A percentile compares a stretch with the other conserved stretches of the same genome.
Conservation (phyloP, 2,888 invertebrate genomes). For the Protodeltote pygarga region DNA sequence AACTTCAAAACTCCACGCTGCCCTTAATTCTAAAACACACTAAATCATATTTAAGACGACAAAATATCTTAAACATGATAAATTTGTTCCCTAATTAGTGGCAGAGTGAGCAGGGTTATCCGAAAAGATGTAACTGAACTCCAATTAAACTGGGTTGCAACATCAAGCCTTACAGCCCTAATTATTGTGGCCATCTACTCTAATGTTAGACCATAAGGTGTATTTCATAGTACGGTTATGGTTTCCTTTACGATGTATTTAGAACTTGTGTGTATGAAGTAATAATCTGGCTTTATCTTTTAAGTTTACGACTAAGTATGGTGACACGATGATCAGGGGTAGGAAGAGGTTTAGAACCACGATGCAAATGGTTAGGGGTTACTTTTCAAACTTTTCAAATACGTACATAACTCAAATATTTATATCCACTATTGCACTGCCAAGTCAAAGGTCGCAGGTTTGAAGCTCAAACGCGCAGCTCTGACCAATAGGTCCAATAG, state of each 20-base stretch:
- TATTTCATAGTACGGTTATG: constrained; percentile 20
- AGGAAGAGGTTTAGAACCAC: too few relatives aligned
- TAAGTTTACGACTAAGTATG: too few relatives aligned
- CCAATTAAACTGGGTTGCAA: constrained; percentile 46
- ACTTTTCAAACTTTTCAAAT: too few relatives aligned
- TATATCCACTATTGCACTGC: too few relatives aligned
- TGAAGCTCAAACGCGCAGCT: too few relatives aligned
- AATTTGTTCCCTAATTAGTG: constrained; percentile 47
- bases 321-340: too few relatives aligned
- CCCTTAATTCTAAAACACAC: constrained; percentile 23
- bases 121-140: constrained; percentile 47
- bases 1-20: constrained; percentile 11
- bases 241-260: constrained; percentile 28
- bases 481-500: too few relatives aligned
- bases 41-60: constrained; percentile 44
- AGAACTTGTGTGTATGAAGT: too few relatives aligned
- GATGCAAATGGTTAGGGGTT: too few relatives aligned
- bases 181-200: constrained; percentile 35
- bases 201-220: constrained; percentile 18
- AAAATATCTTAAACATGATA: constrained; percentile 49
- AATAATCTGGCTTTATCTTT: too few relatives aligned
- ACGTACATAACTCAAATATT: too few relatives aligned
- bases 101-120: constrained; percentile 35
- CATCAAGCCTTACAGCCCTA: constrained; percentile 19
- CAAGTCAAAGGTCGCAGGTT: too few relatives aligned